Evolutionary conservation across 1,140 invertebrate genomes (phyloP).

Genomic region (Drosophila saltans): DNA sequence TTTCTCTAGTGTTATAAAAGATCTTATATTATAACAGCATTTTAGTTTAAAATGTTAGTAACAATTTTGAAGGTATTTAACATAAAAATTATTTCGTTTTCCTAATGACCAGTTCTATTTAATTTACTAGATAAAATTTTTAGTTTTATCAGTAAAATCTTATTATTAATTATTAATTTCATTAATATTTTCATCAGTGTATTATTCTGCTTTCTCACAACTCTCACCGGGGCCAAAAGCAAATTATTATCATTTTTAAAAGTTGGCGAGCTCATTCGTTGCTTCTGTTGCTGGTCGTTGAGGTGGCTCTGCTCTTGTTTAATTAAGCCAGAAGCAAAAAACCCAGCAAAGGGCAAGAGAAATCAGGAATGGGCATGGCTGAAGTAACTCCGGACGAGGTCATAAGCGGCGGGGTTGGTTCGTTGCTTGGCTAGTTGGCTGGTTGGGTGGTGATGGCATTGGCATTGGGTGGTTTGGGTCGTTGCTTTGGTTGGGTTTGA

Average conservation of each 20-base stretch:
- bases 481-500: conserved; percentile 53
- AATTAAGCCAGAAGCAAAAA: conserved; percentile 67
- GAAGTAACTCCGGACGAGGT: conserved; percentile 38
- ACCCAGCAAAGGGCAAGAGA: conserved; percentile 3
- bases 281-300: conserved; percentile 46
- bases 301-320: conserved; percentile 74
- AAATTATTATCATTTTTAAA: conserved; percentile 77
- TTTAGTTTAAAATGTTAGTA: too few relatives aligned
- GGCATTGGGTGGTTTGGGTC: conserved; percentile 25
- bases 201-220: conserved; percentile 14
- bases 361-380: not conserved
- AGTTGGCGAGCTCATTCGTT: conserved; percentile 58
- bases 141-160: too few relatives aligned
- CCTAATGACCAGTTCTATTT: too few relatives aligned
- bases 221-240: conserved; percentile 44
- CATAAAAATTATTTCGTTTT: too few relatives aligned
- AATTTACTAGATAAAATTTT: too few relatives aligned
- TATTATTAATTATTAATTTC: too few relatives aligned
- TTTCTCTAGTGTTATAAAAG: too few relatives aligned
- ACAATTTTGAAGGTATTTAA: too few relatives aligned
- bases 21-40: too few relatives aligned
- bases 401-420: conserved; percentile 25
- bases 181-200: conserved; percentile 16
- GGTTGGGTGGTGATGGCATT: conserved; percentile 27
- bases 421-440: not conserved